These are phyloP conservation scores for Lochmaea capreae DNA, from an alignment of 2,888 invertebrate genomes.

Conservation along the genomic window DNA sequence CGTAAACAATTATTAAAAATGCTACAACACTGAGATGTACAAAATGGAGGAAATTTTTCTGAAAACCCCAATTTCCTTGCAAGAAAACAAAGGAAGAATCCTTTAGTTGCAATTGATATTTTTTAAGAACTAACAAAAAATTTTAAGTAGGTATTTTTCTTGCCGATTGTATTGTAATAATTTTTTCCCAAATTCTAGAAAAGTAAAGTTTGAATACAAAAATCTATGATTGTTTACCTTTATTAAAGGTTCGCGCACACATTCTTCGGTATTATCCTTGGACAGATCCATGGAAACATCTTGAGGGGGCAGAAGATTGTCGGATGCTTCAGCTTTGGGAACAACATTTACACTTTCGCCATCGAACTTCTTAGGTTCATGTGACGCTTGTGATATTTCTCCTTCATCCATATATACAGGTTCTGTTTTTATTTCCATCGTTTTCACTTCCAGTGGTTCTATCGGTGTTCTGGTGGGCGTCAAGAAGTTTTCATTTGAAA, in stretches of 20 bases:
- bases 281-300: slow-evolving; percentile 22
- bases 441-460: slow-evolving; percentile 46
- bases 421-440: slow-evolving; percentile 48
- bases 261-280: slow-evolving; percentile 16
- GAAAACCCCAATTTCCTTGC: too few species aligned
- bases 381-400: slow-evolving; percentile 21
- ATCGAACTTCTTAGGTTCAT: slow-evolving; percentile 32
- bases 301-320: slow-evolving; percentile 5
- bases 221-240: slow-evolving; percentile 27
- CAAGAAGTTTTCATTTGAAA: slow-evolving; percentile 50
- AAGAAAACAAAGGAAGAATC: too few species aligned
- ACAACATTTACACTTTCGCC: neutral
- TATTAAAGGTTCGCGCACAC: slow-evolving; percentile 41
- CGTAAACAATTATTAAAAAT: neutral
- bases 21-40: too few species aligned
- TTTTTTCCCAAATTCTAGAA: neutral
- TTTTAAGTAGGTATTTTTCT: too few species aligned
- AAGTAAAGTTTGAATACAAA: too few species aligned
- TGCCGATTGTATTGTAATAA: neutral
- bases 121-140: too few species aligned
- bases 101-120: too few species aligned
- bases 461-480: neutral
- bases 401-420: slow-evolving; percentile 36
- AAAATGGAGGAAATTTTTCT: too few species aligned
- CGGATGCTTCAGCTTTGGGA: slow-evolving; percentile 11